Conservation (phyloP, 2,888 invertebrate genomes). For the Pyralis farinalis region DNA sequence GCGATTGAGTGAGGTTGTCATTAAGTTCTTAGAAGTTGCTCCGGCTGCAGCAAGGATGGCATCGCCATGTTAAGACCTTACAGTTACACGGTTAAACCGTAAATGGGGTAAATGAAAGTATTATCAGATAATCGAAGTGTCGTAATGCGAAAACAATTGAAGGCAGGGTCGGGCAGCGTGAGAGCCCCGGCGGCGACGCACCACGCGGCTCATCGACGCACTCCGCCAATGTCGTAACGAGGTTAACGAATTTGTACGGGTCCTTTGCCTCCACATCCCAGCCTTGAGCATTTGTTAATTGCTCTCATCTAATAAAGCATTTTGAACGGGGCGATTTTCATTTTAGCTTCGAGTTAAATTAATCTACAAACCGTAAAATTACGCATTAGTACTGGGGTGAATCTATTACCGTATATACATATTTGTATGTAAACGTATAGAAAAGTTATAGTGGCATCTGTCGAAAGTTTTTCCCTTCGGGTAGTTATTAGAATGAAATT, state of each 20-base stretch:
- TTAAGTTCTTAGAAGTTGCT: too few relatives aligned
- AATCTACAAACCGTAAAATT: neutral
- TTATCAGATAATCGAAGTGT: slow-evolving; percentile 3
- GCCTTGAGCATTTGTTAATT: slow-evolving; percentile 9
- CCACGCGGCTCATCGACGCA: slow-evolving; percentile 17
- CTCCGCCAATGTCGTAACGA: slow-evolving; percentile 28
- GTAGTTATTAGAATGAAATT: too few relatives aligned
- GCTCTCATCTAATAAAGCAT: neutral
- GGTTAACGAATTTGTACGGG: slow-evolving; percentile 29
- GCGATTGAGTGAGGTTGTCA: too few relatives aligned
- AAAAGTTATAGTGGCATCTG: too few relatives aligned
- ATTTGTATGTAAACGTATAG: too few relatives aligned
- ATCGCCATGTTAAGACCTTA: too few relatives aligned
- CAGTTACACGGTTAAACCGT: neutral
- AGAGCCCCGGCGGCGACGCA: slow-evolving; percentile 1
- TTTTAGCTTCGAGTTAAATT: neutral
- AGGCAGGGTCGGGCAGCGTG: neutral
- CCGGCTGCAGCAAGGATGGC: too few relatives aligned
- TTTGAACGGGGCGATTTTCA: neutral
- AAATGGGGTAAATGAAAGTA: neutral
- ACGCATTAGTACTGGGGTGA: too few relatives aligned
- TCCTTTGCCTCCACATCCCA: slow-evolving; percentile 26
- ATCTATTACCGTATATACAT: too few relatives aligned
- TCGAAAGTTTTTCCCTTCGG: too few relatives aligned
- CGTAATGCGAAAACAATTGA: neutral